Evolutionary conservation across 1,140 invertebrate genomes (phyloP).

Genomic region (Brachionus plicatilis): DNA sequence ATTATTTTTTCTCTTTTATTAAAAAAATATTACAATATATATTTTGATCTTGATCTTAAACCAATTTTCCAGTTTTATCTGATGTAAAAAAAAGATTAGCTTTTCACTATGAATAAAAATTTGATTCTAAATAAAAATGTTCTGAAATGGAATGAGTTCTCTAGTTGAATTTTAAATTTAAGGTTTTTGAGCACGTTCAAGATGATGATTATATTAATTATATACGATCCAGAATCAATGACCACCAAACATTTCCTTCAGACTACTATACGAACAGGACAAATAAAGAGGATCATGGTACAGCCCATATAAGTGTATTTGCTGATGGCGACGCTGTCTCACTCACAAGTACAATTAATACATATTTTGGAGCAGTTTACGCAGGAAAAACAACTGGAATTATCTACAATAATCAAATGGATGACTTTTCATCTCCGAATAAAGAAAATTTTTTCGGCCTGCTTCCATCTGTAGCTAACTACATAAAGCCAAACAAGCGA

Average conservation of each 20-base stretch:
- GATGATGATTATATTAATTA: conserved; percentile 62
- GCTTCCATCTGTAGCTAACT: conserved; percentile 70
- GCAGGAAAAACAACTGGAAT: conserved; percentile 71
- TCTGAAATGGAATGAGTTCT: no score
- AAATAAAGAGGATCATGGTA: conserved; percentile 41
- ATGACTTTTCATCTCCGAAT: conserved; percentile 79
- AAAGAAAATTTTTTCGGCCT: conserved; percentile 70
- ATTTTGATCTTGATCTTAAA: no score
- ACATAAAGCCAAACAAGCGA: conserved; percentile 71
- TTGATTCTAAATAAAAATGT: no score
- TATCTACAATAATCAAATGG: conserved; percentile 86
- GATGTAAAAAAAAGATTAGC: no score
- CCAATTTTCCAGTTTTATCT: no score
- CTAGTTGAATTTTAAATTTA: background rate
- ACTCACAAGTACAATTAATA: conserved; percentile 84
- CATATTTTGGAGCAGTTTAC: conserved; percentile 59
- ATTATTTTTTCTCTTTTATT: no score
- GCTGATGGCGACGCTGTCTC: conserved; percentile 86
- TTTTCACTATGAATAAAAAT: no score
- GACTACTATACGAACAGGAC: conserved; percentile 49
- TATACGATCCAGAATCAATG: conserved; percentile 64
- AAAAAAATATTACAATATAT: no score
- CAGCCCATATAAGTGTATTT: conserved; percentile 78
- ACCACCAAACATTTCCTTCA: conserved; percentile 64
- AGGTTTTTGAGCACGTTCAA: conserved; percentile 58